Evolutionary conservation across 2,888 invertebrate species (phyloP), one percentile per base, ranked within the genome.

Genomic region (Stenurella melanura): DNA sequence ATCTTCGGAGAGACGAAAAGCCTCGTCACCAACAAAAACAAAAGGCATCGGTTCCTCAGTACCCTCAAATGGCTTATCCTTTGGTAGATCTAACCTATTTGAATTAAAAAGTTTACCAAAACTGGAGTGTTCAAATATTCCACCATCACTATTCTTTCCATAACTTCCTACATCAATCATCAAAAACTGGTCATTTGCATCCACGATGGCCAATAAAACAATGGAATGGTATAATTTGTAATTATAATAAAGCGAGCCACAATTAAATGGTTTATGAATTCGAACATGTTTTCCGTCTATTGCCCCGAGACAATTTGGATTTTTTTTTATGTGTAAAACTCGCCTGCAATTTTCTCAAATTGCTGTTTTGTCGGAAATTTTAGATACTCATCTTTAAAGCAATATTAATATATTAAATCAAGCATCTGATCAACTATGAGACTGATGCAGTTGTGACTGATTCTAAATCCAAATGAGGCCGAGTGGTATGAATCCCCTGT

Each of bases 171-270:
- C 19, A 58, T 58, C 58, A 21, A 21, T 58, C 19, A 58, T 58
- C 10, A 58, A 21, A 21, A 58, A 21, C 58, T 57, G 18, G 12
- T 58, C 19, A 21, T 58, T 58, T 0, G 12, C 58, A 58, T 58
- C 58, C 58, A 58, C 58, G 21, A 58, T 58, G 5, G 19, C 58
- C 21, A 58, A 21, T 3, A 58, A 21, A 3, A 58, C 21, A 58
- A 58, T 58, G 19, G 58, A 58, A 21, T 58, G 21, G 12, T 58
- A 58, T 19, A 58, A 11, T 58, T 18, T 58, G 21, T 58, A 58
- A 58, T 58, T 58, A 21, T 19, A 58, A 58, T 58, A 58, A 21
- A 58, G 58, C 18, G 58, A 58, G 10, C 58, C 21, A 58, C 58
- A 58, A 19, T 58, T 58, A 58, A 58, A 12, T 19, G 58, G 58